A percentile compares a stretch with the other conserved stretches of the same genome.
These are phyloP conservation scores for Puma concolor DNA, from an alignment of 2,113 vertebrate species.

Conservation along the genomic window DNA sequence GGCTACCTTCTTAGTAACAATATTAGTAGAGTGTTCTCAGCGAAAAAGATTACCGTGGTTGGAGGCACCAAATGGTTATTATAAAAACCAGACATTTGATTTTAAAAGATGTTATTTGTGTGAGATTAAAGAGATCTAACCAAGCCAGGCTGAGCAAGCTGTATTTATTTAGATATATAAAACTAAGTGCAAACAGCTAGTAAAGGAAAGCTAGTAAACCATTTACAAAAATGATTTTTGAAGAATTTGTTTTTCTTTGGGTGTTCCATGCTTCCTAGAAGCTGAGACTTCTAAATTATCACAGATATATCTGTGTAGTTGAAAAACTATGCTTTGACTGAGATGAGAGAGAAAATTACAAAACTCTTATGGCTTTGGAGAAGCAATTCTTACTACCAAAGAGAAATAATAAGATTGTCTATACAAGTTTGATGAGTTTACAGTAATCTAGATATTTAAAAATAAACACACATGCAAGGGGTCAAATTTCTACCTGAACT, in stretches of 20 bases:
- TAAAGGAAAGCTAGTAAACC: background rate
- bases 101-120: background rate
- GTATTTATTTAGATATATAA: background rate
- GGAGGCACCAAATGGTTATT: background rate
- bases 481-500: background rate
- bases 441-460: background rate
- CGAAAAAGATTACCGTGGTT: background rate
- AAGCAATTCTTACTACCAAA: background rate
- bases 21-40: background rate
- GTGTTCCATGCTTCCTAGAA: background rate
- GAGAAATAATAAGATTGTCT: background rate
- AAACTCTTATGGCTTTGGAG: background rate
- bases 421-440: background rate
- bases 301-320: background rate
- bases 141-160: background rate
- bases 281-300: background rate
- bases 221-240: background rate
- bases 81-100: background rate
- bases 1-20: background rate
- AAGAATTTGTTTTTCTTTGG: background rate
- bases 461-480: background rate
- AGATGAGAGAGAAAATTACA: background rate
- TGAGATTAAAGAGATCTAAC: background rate
- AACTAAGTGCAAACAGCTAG: background rate
- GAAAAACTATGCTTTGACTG: background rate